Evolutionary conservation across 2,888 invertebrate genomes (phyloP).

Genomic region (Crocallis elinguaria): DNA sequence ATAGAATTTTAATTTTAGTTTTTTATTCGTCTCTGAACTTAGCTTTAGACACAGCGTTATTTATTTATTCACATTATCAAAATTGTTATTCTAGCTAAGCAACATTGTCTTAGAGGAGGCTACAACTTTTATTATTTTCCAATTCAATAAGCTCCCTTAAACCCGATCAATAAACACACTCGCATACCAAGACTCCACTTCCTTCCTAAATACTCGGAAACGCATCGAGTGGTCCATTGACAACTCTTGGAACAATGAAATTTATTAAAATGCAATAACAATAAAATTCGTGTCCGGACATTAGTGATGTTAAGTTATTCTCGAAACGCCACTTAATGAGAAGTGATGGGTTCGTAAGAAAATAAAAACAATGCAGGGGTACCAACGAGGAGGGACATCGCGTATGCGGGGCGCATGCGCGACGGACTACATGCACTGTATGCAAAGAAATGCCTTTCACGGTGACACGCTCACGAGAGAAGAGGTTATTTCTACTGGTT

Average conservation of each 20-base stretch:
- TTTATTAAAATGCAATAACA: conserved; percentile 84
- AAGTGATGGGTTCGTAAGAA: conserved; percentile 84
- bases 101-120: no score
- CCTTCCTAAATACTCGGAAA: conserved; percentile 78
- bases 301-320: conserved; percentile 83
- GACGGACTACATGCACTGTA: conserved; percentile 77
- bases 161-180: conserved; percentile 55
- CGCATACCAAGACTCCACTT: conserved; percentile 57
- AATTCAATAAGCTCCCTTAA: conserved; percentile 40
- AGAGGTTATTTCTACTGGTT: conserved; percentile 40
- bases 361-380: conserved; percentile 77
- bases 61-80: no score
- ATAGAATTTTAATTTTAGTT: no score
- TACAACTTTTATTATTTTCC: conserved; percentile 2
- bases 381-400: conserved; percentile 64
- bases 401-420: conserved; percentile 80
- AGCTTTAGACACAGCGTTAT: no score
- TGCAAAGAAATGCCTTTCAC: conserved; percentile 70
- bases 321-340: conserved; percentile 84
- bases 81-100: no score
- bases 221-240: conserved; percentile 60
- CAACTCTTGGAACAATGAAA: conserved; percentile 72
- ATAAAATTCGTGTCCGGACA: conserved; percentile 84
- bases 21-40: no score
- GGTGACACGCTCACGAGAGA: conserved; percentile 48